A percentile compares a stretch with the other conserved stretches of the same genome.
Evolutionary conservation across 2,888 invertebrate genomes (phyloP).

Genomic region (Oconnorella tubifera): DNA sequence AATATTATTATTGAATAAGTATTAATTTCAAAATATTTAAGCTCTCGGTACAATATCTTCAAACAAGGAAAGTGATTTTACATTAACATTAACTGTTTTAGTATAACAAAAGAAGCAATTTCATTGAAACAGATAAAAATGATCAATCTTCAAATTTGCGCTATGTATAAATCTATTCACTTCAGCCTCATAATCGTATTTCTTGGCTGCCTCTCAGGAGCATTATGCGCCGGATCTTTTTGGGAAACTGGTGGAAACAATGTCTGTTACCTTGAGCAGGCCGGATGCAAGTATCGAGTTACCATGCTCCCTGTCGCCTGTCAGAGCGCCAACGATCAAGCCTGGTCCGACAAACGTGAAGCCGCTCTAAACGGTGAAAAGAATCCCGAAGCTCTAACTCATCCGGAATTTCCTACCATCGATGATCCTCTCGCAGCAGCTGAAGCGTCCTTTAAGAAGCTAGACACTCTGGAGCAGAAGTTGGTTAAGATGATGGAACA

Average conservation of each 20-base stretch:
- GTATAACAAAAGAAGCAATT: too few species aligned
- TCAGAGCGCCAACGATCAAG: not conserved
- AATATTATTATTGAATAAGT: too few species aligned
- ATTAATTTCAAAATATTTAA: too few species aligned
- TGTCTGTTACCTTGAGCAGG: constrained; percentile 11
- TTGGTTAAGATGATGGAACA: constrained; percentile 33
- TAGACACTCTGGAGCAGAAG: constrained; percentile 11
- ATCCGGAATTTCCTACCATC: not conserved
- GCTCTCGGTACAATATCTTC: too few species aligned
- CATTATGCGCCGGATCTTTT: not conserved
- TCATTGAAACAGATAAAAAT: too few species aligned
- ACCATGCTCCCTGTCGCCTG: not conserved
- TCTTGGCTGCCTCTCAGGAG: too few species aligned
- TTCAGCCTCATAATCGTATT: too few species aligned
- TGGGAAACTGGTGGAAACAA: constrained; percentile 4
- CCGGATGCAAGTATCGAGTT: constrained; percentile 15
- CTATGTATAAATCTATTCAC: too few species aligned
- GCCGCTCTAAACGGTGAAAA: not conserved
- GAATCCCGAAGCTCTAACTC: not conserved
- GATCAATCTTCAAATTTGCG: too few species aligned
- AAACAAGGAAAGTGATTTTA: too few species aligned
- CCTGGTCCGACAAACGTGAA: not conserved
- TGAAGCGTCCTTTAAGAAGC: not conserved
- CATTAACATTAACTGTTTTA: too few species aligned
- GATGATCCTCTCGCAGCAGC: not conserved